Percentiles rank a stretch among this genome's conserved stretches.
These are phyloP conservation scores for Apamea crenata DNA, from an alignment of 2,888 invertebrate species.

Conservation along the genomic window DNA sequence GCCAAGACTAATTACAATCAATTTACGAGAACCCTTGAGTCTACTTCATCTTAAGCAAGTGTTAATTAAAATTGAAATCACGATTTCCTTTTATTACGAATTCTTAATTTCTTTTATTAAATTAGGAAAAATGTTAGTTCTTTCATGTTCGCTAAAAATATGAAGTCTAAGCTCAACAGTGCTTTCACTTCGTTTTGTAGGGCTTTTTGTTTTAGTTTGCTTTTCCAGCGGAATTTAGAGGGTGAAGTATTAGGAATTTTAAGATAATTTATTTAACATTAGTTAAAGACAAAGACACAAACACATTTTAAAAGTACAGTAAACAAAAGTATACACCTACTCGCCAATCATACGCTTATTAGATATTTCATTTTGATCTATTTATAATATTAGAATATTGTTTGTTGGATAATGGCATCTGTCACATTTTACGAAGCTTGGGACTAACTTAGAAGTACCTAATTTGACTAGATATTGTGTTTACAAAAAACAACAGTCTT, in stretches of 20 bases:
- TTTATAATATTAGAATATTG: too few relatives aligned
- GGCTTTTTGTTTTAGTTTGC: not conserved
- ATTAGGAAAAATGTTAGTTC: not conserved
- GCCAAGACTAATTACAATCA: conserved; percentile 56
- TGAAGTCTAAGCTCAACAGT: not conserved
- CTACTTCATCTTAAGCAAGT: conserved; percentile 46
- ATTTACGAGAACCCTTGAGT: conserved; percentile 45
- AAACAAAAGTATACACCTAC: too few relatives aligned
- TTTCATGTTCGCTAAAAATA: not conserved
- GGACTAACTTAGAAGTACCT: too few relatives aligned
- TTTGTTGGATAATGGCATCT: too few relatives aligned
- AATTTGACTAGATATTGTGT: too few relatives aligned
- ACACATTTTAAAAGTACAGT: too few relatives aligned
- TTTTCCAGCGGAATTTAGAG: not conserved
- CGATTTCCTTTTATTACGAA: conserved; percentile 32
- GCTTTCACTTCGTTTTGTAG: not conserved
- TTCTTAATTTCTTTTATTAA: conserved; percentile 17
- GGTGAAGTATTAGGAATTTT: not conserved
- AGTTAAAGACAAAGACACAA: too few relatives aligned
- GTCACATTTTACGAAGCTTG: too few relatives aligned
- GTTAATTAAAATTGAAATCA: conserved; percentile 63
- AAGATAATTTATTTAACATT: too few relatives aligned
- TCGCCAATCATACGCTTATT: too few relatives aligned
- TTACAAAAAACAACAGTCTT: too few relatives aligned
- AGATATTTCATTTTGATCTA: too few relatives aligned